Conservation (phyloP, 1,140 invertebrate species). For the Pogonognathellus flavescens region DNA sequence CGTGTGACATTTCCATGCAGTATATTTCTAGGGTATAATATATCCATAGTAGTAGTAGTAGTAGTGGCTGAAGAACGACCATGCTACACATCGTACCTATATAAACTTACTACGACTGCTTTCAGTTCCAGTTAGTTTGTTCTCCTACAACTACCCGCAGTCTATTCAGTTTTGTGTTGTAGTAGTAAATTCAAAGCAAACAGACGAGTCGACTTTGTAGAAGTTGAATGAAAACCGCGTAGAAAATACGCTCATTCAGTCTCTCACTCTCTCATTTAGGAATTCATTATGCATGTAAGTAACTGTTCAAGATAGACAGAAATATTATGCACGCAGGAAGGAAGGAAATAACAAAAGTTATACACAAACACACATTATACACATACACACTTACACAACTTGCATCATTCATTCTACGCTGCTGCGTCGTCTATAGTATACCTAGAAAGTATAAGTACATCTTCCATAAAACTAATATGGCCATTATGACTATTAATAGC, state of each 20-base stretch:
- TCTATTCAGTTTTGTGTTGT: background rate
- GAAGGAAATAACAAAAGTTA: slow-evolving; percentile 42
- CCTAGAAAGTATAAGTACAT: background rate
- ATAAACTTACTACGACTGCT: background rate
- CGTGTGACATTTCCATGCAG: slow-evolving; percentile 41
- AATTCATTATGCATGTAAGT: slow-evolving; percentile 39
- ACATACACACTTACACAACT: slow-evolving; percentile 8
- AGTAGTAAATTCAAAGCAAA: slow-evolving; percentile 17
- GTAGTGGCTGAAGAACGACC: too few species aligned
- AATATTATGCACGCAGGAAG: slow-evolving; percentile 5
- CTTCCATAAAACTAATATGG: background rate
- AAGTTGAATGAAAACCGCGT: slow-evolving; percentile 30
- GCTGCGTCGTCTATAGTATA: background rate
- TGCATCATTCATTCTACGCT: slow-evolving; percentile 28
- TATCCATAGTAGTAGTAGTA: background rate
- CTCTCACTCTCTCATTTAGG: slow-evolving; percentile 9
- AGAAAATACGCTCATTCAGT: slow-evolving; percentile 38
- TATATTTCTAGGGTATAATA: background rate
- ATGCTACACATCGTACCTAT: background rate
- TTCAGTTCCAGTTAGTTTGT: background rate
- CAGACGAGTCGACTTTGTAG: slow-evolving; percentile 19
- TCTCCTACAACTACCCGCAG: background rate
- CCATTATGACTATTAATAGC: background rate
- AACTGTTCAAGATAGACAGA: slow-evolving; percentile 15
- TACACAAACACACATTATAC: background rate